Base-by-base conservation (phyloP, 1,140 invertebrate genomes). In the Oreohelix idahoensis region DNA sequence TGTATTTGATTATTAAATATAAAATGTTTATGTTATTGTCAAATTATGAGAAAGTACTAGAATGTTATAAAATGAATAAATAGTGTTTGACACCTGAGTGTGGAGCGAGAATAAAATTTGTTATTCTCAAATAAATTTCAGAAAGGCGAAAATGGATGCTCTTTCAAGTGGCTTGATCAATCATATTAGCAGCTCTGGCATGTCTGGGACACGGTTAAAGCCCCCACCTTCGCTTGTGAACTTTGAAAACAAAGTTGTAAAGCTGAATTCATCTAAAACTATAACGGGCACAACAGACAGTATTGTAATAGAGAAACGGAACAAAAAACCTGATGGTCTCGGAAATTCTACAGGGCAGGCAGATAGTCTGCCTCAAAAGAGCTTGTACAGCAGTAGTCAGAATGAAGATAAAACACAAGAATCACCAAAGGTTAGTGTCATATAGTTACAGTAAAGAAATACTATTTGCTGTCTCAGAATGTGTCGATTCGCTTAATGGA, bases 191-290 rank as follows among this genome's bases (percentile, higher is more conserved):
- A 15, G 13, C 2, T 11, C 39, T 32, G 63, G n/a, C 38, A n/a
- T 77, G 17, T 17, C 51, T 13, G 85, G 80, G 15, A 79, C 81
- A 23, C 79, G 88, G 29, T 71, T 89, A 26, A 89, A 89, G 78
- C 90, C 90, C n/a, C 90, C 90, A 32, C 88, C 87, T 69, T 88
- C 89, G 39, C 88, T 86, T 81, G 86, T 91, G 32, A 84, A 89
- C 76, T 86, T 84, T 83, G 81, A 84, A 11, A 89, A 87, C 74
- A 91, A 90, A 83, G 86, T 84, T 49, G 87, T 90, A 53, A 89
- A 87, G 76, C 79, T 90, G 2, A 82, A 49, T 69, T 75, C 35
- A 26, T 51, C 29, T 35, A 45, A 45, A 45, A 5, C 42, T 45
- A 8, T 15, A 45, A 74, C 81, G 66, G 42, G 15, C 42, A 45